These are phyloP conservation scores for Mythimna vitellina DNA, from an alignment of 2,888 invertebrate genomes.

Conservation along the genomic window DNA sequence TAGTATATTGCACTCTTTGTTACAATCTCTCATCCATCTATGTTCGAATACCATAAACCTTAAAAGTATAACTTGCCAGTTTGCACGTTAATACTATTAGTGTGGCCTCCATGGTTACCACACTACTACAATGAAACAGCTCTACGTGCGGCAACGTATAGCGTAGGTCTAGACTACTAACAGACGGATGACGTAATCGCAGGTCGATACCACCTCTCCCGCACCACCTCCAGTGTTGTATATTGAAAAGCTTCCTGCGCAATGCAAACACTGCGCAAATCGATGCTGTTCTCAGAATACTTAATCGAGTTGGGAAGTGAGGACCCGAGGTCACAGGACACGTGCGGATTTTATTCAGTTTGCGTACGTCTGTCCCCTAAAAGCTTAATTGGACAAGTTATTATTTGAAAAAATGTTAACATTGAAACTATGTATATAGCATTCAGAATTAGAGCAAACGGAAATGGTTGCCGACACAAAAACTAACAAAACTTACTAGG, in stretches of 20 bases:
- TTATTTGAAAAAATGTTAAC: not conserved
- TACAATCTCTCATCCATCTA: no score
- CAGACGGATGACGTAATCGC: conserved; percentile 25
- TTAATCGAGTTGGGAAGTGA: not conserved
- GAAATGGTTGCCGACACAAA: not conserved
- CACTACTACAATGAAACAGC: not conserved
- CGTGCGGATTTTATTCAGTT: not conserved
- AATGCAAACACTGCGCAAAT: not conserved
- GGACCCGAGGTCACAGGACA: not conserved
- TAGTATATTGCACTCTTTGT: no score
- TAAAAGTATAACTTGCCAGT: no score
- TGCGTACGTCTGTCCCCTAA: not conserved
- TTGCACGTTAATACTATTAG: no score
- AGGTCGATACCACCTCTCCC: not conserved
- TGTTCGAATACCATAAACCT: no score
- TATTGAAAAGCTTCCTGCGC: not conserved
- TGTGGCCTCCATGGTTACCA: no score
- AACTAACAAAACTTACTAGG: not conserved
- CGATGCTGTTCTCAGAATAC: not conserved
- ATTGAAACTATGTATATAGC: not conserved
- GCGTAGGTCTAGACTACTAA: conserved; percentile 29
- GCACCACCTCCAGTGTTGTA: not conserved
- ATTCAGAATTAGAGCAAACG: not conserved
- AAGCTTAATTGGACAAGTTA: not conserved
- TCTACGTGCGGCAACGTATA: not conserved